Percentiles rank a stretch among this genome's conserved stretches.
phyloP scores from a whole-genome alignment of 1,140 invertebrate genomes.

The Drosophila bocqueti region DNA sequence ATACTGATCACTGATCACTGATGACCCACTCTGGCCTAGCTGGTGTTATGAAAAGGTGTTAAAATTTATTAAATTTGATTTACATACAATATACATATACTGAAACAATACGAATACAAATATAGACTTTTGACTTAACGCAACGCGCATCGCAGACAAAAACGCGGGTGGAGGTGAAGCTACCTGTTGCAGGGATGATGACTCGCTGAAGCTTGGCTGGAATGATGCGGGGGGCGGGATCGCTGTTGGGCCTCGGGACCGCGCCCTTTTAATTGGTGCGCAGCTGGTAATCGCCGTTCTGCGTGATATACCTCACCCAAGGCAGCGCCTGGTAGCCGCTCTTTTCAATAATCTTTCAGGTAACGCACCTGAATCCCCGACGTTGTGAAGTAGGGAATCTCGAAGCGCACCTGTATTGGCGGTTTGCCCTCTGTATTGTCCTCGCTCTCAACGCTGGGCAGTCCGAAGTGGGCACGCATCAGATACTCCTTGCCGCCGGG shows the following conservation, averaged over 20 bases:
- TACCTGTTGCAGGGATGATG: constrained; percentile 59
- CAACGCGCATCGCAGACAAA: constrained; percentile 51
- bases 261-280: constrained; percentile 91
- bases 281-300: constrained; percentile 99
- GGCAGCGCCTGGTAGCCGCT: constrained; percentile 99
- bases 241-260: background rate
- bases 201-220: constrained; percentile 72
- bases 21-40: constrained; percentile 28
- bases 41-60: constrained; percentile 58
- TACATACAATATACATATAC: constrained; percentile 77
- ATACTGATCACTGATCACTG: background rate
- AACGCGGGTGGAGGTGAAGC: constrained; percentile 35
- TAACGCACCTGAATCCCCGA: constrained; percentile 99
- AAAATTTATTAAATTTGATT: constrained; percentile 76
- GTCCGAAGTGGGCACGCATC: constrained; percentile 99
- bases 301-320: constrained; percentile 99
- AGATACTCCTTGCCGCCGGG: constrained; percentile 99
- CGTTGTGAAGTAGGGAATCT: constrained; percentile 99
- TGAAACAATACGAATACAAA: constrained; percentile 61
- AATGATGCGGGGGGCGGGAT: constrained; percentile 51
- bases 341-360: constrained; percentile 99
- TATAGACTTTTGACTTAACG: constrained; percentile 60
- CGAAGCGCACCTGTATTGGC: constrained; percentile 99
- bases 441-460: constrained; percentile 98
- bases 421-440: constrained; percentile 97